Conservation (phyloP, 2,797 vertebrate genomes). For the Catharus ustulatus region DNA sequence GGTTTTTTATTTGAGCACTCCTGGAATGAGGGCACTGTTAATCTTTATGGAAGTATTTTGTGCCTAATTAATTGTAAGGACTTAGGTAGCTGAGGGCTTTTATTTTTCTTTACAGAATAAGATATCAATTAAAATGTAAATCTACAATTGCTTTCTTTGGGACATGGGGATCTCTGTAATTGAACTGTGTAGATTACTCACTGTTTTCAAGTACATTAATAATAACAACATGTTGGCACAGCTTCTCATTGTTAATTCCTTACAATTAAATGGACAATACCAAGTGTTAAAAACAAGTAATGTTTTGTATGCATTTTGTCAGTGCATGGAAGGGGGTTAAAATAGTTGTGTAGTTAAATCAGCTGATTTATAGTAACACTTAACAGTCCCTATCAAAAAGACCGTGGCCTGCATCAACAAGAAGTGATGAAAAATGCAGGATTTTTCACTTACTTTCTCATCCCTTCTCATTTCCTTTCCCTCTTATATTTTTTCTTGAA, state of each 20-base stretch:
- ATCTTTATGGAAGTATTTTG: slow-evolving; percentile 12
- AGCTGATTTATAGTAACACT: background rate
- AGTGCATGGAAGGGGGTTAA: background rate
- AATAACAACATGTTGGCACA: background rate
- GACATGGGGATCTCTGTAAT: background rate
- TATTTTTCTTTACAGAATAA: slow-evolving; percentile 36
- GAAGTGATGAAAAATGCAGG: background rate
- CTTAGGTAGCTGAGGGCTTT: slow-evolving; percentile 24
- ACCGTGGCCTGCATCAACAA: background rate
- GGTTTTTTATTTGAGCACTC: background rate
- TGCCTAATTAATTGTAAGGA: slow-evolving; percentile 29
- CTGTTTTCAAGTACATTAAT: slow-evolving; percentile 7
- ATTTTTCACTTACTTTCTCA: background rate
- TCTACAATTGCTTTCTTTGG: background rate
- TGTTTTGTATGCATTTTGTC: background rate
- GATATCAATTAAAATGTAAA: slow-evolving; percentile 50
- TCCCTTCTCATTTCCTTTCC: background rate
- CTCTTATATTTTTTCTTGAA: background rate
- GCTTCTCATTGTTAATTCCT: background rate
- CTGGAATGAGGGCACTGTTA: background rate
- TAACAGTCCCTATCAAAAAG: background rate
- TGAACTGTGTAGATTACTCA: slow-evolving; percentile 2
- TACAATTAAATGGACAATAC: background rate
- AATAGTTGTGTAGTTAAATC: background rate
- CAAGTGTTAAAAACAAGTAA: background rate